Percentiles rank a stretch among this genome's conserved stretches.
phyloP scores from a whole-genome alignment of 2,888 invertebrate genomes.

The Pasiphila rectangulata region DNA sequence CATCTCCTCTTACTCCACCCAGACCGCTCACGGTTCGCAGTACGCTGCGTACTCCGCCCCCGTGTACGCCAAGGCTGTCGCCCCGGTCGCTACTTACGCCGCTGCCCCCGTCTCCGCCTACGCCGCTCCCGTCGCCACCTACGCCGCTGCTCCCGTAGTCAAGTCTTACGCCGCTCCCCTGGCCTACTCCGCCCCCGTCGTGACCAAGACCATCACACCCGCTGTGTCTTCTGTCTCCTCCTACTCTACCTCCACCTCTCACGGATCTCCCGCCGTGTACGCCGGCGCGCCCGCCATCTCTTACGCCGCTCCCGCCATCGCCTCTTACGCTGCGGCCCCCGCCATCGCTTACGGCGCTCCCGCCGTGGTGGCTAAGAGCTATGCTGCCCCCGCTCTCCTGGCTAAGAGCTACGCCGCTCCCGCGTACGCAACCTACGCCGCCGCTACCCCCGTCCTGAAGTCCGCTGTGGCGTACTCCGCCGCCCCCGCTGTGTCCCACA shows the following conservation, averaged over 20 bases:
- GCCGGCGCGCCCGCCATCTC: conserved; percentile 54
- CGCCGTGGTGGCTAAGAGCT: conserved; percentile 39
- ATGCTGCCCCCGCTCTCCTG: conserved; percentile 46
- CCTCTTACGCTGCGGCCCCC: conserved; percentile 49
- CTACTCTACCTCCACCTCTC: conserved; percentile 52
- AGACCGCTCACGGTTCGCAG: conserved; percentile 34
- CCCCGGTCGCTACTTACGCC: conserved; percentile 39
- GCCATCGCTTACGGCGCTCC: conserved; percentile 51
- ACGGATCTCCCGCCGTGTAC: conserved; percentile 55
- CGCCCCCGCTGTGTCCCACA: conserved; percentile 82
- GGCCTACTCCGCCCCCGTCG: conserved; percentile 41
- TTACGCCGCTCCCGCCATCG: conserved; percentile 45
- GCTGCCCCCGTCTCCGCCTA: conserved; percentile 38
- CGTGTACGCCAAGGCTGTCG: conserved; percentile 39
- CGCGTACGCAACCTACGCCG: conserved; percentile 50
- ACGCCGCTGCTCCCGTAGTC: conserved; percentile 52
- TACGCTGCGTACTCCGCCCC: conserved; percentile 44
- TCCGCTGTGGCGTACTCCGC: conserved; percentile 79
- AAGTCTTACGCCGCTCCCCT: conserved; percentile 50
- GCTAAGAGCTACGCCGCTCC: conserved; percentile 41
- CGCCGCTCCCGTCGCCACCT: conserved; percentile 42
- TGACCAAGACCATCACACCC: conserved; percentile 48
- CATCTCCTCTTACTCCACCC: conserved; percentile 44
- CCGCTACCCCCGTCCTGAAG: conserved; percentile 59
- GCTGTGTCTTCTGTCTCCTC: conserved; percentile 52